phyloP scores from a whole-genome alignment of 2,797 vertebrate genomes.

The Gobio occitaniae region DNA sequence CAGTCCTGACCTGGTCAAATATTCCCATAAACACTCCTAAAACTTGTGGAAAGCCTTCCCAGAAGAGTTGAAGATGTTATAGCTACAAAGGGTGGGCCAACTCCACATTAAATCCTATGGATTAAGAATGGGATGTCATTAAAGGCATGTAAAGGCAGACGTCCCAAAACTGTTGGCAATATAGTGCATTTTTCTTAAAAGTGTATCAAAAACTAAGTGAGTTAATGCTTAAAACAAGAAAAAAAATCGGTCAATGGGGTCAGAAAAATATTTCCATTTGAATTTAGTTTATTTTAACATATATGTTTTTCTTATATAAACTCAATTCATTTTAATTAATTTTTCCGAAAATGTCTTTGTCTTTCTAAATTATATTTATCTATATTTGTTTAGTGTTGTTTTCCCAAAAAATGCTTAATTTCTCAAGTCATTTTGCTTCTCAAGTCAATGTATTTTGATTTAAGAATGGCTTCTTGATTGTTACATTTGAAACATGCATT shows the following conservation, averaged over 20 bases:
- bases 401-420: not conserved
- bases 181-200: too few species aligned
- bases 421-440: not conserved
- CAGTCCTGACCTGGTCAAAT: too few species aligned
- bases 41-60: too few species aligned
- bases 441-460: not conserved
- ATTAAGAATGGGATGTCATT: too few species aligned
- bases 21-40: too few species aligned
- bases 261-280: not conserved
- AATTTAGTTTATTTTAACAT: not conserved
- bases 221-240: not conserved
- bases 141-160: too few species aligned
- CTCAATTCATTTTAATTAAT: not conserved
- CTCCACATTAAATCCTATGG: too few species aligned
- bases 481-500: not conserved
- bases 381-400: not conserved
- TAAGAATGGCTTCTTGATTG: not conserved
- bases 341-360: not conserved
- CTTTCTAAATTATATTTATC: not conserved
- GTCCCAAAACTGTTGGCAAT: too few species aligned
- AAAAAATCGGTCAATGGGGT: not conserved
- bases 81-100: too few species aligned
- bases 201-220: not conserved
- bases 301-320: not conserved
- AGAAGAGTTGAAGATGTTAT: too few species aligned